These are phyloP conservation scores for Patella caerulea DNA, from an alignment of 2,888 invertebrate genomes.

Conservation along the genomic window DNA sequence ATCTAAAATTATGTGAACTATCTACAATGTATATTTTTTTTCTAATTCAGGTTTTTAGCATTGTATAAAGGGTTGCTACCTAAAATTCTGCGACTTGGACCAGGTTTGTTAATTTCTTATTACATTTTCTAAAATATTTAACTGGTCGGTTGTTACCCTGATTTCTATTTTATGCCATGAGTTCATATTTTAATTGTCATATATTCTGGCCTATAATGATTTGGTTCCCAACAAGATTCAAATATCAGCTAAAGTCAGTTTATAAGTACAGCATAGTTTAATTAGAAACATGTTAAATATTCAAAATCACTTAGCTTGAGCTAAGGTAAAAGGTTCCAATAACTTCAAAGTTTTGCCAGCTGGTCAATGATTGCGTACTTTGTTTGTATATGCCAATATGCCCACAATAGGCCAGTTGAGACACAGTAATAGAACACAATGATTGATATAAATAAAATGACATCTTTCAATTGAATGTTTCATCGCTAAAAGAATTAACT, in stretches of 20 bases:
- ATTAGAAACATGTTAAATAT: not conserved
- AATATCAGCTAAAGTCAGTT: not conserved
- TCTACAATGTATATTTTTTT: constrained; percentile 1
- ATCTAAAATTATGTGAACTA: not conserved
- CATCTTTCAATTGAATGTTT: too few relatives aligned
- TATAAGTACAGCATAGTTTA: not conserved
- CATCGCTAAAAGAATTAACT: too few relatives aligned
- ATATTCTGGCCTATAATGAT: not conserved
- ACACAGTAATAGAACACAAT: too few relatives aligned
- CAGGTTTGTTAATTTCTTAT: constrained; percentile 71
- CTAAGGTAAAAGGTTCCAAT: too few relatives aligned
- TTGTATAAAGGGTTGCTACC: constrained; percentile 93
- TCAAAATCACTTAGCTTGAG: not conserved
- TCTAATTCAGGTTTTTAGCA: constrained; percentile 81
- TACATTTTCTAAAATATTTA: too few relatives aligned
- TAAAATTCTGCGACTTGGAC: constrained; percentile 91
- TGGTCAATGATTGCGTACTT: too few relatives aligned
- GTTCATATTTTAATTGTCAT: not conserved
- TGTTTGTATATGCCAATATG: too few relatives aligned
- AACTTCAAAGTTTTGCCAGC: too few relatives aligned
- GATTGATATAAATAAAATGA: too few relatives aligned
- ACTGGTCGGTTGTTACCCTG: too few relatives aligned
- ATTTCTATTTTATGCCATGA: not conserved
- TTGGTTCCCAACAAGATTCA: not conserved
- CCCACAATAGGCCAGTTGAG: too few relatives aligned